Evolutionary conservation across 1,140 invertebrate species (phyloP).

Genomic region (Drosophila bifasciata): DNA sequence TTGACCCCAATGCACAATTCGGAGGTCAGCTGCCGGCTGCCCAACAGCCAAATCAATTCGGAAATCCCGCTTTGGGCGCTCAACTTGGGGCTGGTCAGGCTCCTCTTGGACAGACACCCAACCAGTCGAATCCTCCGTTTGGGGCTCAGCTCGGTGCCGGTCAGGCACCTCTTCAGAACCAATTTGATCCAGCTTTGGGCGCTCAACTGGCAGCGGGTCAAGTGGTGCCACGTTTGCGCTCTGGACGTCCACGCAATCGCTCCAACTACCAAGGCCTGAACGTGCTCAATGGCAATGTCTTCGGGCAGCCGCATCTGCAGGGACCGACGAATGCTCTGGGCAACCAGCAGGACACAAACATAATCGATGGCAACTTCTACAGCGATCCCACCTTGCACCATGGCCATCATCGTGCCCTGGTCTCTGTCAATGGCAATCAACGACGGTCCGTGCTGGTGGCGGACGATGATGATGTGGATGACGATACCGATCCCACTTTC

Average conservation of each 20-base stretch:
- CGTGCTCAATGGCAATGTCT: conserved; percentile 61
- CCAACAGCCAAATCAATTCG: conserved; percentile 5
- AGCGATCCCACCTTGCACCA: conserved; percentile 34
- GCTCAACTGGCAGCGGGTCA: conserved; percentile 36
- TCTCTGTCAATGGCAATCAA: conserved; percentile 47
- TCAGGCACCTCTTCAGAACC: conserved; percentile 10
- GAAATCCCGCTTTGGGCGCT: conserved; percentile 25
- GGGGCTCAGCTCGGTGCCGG: conserved; percentile 25
- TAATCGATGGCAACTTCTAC: conserved; percentile 72
- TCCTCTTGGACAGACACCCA: neutral
- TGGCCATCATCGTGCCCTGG: conserved; percentile 20
- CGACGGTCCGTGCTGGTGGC: conserved; percentile 44
- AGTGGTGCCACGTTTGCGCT: conserved; percentile 19
- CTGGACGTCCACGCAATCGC: conserved; percentile 51
- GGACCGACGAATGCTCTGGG: conserved; percentile 49
- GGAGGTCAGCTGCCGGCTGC: conserved; percentile 1
- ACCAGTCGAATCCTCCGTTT: neutral
- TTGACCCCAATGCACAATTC: conserved; percentile 12
- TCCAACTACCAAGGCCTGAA: conserved; percentile 73
- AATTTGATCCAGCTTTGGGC: conserved; percentile 24
- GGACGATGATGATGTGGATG: conserved; percentile 54
- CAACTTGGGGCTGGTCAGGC: conserved; percentile 30
- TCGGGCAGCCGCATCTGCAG: conserved; percentile 59
- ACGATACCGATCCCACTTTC: conserved; percentile 36
- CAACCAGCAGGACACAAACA: conserved; percentile 70